Percentiles rank a stretch among this genome's conserved stretches.
These are phyloP conservation scores for Seira ritae DNA, from an alignment of 2,888 invertebrate species.

Conservation along the genomic window DNA sequence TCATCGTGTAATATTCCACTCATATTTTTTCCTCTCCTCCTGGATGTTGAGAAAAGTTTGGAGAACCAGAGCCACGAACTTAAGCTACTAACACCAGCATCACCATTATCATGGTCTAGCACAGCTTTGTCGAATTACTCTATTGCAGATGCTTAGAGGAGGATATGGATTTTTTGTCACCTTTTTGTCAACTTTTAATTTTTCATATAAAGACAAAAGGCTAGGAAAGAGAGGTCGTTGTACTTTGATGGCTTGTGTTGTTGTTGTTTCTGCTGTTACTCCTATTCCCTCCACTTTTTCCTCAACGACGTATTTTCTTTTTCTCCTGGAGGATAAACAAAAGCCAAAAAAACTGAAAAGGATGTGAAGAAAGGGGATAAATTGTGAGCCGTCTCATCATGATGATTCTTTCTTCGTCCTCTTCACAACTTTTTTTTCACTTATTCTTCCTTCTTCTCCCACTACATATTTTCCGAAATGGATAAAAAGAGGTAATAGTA, in stretches of 20 bases:
- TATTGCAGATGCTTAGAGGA: slow-evolving; percentile 25
- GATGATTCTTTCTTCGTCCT: not conserved
- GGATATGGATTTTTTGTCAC: slow-evolving; percentile 46
- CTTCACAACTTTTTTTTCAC: slow-evolving; percentile 32
- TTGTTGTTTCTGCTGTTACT: not conserved
- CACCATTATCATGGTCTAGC: not conserved
- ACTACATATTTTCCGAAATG: no score
- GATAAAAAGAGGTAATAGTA: no score
- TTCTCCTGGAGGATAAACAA: slow-evolving; percentile 1
- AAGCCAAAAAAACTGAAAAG: not conserved
- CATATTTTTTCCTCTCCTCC: slow-evolving; percentile 20
- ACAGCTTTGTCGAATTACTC: slow-evolving; percentile 53
- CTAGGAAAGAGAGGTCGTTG: slow-evolving; percentile 6
- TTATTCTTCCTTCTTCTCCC: no score
- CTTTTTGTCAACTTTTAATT: slow-evolving; percentile 34
- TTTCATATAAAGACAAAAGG: not conserved
- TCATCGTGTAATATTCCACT: slow-evolving; percentile 14
- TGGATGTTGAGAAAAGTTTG: not conserved
- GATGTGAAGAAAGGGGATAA: not conserved
- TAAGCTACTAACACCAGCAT: slow-evolving; percentile 35
- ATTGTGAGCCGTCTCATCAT: not conserved
- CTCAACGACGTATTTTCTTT: not conserved
- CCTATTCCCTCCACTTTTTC: not conserved
- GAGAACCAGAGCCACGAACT: not conserved
- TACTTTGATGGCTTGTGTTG: not conserved